Base-by-base conservation (phyloP, 2,888 invertebrate genomes). In the Oscheius onirici region DNA sequence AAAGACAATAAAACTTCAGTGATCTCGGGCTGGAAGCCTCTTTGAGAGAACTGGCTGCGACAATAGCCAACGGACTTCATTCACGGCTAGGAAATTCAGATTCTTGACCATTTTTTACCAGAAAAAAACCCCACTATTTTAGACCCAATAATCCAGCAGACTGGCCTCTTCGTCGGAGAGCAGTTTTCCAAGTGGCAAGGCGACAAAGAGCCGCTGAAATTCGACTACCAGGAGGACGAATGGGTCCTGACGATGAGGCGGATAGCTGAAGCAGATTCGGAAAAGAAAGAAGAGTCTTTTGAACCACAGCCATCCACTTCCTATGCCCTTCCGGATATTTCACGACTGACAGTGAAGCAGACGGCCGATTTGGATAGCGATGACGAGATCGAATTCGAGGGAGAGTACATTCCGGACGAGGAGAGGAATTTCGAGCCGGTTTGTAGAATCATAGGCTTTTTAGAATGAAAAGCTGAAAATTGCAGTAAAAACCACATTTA, bases 121-220 rank as follows among this genome's bases (percentile, higher is more conserved):
- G 34, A 34, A 34, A 44, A 15, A 17, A 13, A 20, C 6, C 17
- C 41, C 61, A 28, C 41, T 24, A n/a, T 57, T 57, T 68, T 34
- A 70, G 70, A 70, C 28, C 43, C 24, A 15, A 17, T 22, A 44
- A 66, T 65, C 41, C 54, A 57, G 1, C 55, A 66, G n/a, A 44
- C 66, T 8, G 71, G 71, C 6, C 52, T 71, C 20, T 71, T 71
- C 24, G 55, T 71, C 26, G 71, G 66, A 11, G 65, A 71, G 44
- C 43, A 20, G 17, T 54, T 26, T 17, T 71, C 71, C 26, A 26
- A 46, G 41, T 49, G 34, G 46, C 34, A 28, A 20, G 57, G 20
- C 10, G 55, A 24, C 8, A 22, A 34, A 17, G 71, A 71, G 24
- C 41, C 41, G 22, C 40, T 71, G 28, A 46, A 66, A 41, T 71